Conservation (phyloP, 2,113 vertebrate species). For the Psammodynastes pulverulentus region DNA sequence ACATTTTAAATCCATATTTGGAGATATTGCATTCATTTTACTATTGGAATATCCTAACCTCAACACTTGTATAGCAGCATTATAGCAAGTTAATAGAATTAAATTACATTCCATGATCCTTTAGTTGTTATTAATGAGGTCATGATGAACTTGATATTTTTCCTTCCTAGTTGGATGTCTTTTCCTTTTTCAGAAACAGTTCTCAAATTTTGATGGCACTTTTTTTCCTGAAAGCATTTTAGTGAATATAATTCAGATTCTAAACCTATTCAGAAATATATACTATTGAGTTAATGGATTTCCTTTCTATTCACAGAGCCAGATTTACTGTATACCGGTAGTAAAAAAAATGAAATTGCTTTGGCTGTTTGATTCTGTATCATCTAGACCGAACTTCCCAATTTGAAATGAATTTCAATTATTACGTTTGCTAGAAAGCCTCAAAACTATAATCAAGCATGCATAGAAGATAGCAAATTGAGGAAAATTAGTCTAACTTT, state of each 20-base stretch:
- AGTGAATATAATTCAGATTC: background rate
- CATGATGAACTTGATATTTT: conserved; percentile 26
- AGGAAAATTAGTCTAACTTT: background rate
- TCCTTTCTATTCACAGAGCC: background rate
- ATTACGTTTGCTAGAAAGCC: background rate
- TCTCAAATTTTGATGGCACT: background rate
- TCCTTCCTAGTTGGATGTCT: background rate
- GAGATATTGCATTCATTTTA: background rate
- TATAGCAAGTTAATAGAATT: background rate
- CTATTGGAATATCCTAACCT: background rate
- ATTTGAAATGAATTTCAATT: background rate
- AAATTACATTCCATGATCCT: conserved; percentile 12
- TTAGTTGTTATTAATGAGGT: conserved; percentile 27
- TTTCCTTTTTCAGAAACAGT: background rate
- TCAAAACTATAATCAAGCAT: background rate
- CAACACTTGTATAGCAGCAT: background rate
- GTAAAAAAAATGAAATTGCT: background rate
- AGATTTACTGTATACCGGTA: background rate
- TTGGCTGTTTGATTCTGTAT: background rate
- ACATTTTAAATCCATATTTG: background rate
- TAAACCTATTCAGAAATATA: background rate
- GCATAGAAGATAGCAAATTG: background rate
- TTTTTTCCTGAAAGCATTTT: background rate
- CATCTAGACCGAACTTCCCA: background rate
- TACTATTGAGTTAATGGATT: background rate